Percentiles rank a stretch among this genome's conserved stretches.
Conservation (phyloP, 2,888 invertebrate genomes). For the Caenorhabditis wallacei region DNA sequence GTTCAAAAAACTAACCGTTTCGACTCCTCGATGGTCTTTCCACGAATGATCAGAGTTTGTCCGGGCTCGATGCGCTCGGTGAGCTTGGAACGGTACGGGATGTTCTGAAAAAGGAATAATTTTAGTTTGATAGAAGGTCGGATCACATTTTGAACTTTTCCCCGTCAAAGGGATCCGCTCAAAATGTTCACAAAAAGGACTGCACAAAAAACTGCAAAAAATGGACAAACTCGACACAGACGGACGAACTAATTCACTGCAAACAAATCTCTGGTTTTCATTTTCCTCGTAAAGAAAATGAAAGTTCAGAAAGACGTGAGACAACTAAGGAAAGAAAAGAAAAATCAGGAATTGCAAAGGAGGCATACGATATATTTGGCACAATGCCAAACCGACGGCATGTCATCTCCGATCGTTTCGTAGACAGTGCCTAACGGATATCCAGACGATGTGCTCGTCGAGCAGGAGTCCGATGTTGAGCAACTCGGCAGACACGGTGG, state of each 20-base stretch:
- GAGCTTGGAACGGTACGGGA: conserved; percentile 77
- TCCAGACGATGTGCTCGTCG: conserved; percentile 35
- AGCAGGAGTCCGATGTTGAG: conserved; percentile 36
- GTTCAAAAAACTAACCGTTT: conserved; percentile 65
- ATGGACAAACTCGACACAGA: neutral
- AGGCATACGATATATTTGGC: conserved; percentile 76
- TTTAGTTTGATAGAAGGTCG: conserved; percentile 18
- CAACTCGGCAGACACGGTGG: conserved; percentile 44
- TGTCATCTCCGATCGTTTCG: conserved; percentile 63
- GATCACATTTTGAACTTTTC: conserved; percentile 1
- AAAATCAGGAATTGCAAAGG: neutral
- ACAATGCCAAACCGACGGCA: conserved; percentile 74
- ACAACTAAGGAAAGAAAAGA: neutral
- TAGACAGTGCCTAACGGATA: conserved; percentile 25
- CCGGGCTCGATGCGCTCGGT: conserved; percentile 79
- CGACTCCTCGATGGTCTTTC: conserved; percentile 73
- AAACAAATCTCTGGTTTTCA: conserved; percentile 4
- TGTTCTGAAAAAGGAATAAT: conserved; percentile 68
- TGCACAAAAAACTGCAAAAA: conserved; percentile 19
- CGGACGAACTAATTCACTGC: conserved; percentile 21
- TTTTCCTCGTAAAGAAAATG: conserved; percentile 26
- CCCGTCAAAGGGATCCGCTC: conserved; percentile 18
- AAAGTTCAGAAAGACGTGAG: neutral
- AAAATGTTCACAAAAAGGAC: conserved; percentile 15
- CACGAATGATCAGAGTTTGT: conserved; percentile 77